Conservation (phyloP, 2,888 invertebrate species). For the Cyrtodaria siliqua region DNA sequence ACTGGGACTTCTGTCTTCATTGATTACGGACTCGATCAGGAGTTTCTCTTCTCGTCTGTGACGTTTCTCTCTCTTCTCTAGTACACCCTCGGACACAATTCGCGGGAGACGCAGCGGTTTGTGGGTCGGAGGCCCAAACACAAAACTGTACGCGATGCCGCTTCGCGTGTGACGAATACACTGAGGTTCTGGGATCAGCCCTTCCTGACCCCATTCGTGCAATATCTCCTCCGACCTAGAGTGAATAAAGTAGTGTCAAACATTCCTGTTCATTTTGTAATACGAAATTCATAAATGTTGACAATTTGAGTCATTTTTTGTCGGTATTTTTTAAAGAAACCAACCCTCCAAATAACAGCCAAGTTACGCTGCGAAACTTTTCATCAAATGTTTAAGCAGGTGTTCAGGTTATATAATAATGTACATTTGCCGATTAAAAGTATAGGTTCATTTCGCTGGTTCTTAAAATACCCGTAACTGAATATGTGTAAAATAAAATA, state of each 20-base stretch:
- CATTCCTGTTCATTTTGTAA: no score
- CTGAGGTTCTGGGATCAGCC: conserved; percentile 13
- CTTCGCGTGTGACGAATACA: conserved; percentile 31
- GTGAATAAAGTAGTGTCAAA: background rate
- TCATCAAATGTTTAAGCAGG: no score
- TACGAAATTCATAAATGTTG: no score
- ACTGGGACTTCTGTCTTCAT: background rate
- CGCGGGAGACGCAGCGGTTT: conserved; percentile 28
- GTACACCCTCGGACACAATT: conserved; percentile 27
- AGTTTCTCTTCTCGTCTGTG: conserved; percentile 1
- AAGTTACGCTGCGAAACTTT: no score
- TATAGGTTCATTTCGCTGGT: no score
- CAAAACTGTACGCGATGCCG: conserved; percentile 25
- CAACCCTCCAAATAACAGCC: no score
- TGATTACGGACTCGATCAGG: background rate
- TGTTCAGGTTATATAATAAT: no score
- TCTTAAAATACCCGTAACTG: no score
- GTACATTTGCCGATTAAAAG: no score
- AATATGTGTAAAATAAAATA: no score
- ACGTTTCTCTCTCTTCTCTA: background rate
- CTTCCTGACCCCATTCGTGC: conserved; percentile 4
- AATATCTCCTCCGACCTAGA: conserved; percentile 15
- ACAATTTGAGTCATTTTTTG: no score
- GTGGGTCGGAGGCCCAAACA: conserved; percentile 19
- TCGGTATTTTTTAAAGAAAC: no score